These are phyloP conservation scores for Puntigrus tetrazona DNA, from an alignment of 2,113 vertebrate genomes.

Conservation along the genomic window DNA sequence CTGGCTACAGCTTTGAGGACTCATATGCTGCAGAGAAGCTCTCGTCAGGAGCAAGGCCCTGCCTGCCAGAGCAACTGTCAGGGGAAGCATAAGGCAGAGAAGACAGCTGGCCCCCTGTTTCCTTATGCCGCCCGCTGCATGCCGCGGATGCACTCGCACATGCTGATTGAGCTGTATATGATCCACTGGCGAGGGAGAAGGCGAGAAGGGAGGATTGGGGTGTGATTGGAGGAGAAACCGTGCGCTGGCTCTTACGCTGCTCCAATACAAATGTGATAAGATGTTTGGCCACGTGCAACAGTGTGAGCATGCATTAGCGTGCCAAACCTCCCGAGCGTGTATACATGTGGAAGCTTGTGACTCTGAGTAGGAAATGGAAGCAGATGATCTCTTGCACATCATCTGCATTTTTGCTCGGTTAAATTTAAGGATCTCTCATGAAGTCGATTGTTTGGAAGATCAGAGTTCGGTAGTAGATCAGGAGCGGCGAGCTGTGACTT, in stretches of 20 bases:
- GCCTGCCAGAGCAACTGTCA: conserved; percentile 61
- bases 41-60: conserved; percentile 11
- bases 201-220: background rate
- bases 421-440: background rate
- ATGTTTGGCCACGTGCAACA: conserved; percentile 6
- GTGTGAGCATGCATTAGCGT: background rate
- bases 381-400: conserved; percentile 15
- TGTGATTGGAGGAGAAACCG: background rate
- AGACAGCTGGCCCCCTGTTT: conserved; percentile 63
- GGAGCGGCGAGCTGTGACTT: background rate
- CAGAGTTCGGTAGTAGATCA: background rate
- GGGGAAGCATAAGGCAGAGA: conserved; percentile 66
- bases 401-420: conserved; percentile 13
- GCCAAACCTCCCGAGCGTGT: background rate
- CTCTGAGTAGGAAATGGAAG: background rate
- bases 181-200: conserved; percentile 44
- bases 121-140: conserved; percentile 47
- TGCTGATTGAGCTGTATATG: conserved; percentile 63
- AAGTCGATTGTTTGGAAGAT: background rate
- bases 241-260: background rate
- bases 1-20: conserved; percentile 52
- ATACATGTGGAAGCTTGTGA: conserved; percentile 31
- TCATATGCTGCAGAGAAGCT: conserved; percentile 37
- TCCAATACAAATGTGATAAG: conserved; percentile 7
- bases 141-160: conserved; percentile 47